Evolutionary conservation across 2,113 vertebrate species (phyloP).

Genomic region (Scolopax mira): DNA sequence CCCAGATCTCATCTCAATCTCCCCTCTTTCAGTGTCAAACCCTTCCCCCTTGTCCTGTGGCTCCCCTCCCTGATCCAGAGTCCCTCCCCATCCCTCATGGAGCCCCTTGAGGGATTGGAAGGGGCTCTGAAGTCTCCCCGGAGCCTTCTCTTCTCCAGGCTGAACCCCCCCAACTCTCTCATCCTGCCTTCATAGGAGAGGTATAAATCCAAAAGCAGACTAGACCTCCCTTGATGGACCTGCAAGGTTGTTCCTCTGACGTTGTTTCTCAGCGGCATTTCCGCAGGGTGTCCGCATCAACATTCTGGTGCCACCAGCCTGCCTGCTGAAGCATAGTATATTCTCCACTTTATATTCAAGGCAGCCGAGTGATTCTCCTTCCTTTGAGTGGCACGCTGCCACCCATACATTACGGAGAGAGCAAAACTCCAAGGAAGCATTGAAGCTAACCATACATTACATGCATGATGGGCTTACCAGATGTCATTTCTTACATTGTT

Average conservation of each 20-base stretch:
- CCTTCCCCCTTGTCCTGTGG: too few relatives aligned
- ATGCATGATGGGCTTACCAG: conserved; percentile 76
- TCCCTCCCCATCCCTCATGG: too few relatives aligned
- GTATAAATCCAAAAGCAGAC: neutral
- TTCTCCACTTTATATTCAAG: conserved; percentile 60
- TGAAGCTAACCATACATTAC: conserved; percentile 75
- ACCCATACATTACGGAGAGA: conserved; percentile 1
- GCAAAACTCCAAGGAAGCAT: conserved; percentile 36
- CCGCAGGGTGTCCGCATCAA: conserved; percentile 3
- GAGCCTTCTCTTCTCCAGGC: neutral
- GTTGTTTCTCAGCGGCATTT: neutral
- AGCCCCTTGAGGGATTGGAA: neutral
- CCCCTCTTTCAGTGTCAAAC: too few relatives aligned
- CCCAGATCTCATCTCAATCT: too few relatives aligned
- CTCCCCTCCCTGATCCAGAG: too few relatives aligned
- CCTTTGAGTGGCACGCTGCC: conserved; percentile 62
- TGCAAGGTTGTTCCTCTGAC: neutral
- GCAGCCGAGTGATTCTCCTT: conserved; percentile 47
- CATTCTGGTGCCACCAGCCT: conserved; percentile 34
- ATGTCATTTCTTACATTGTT: conserved; percentile 75
- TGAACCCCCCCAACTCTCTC: neutral
- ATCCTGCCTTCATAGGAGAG: neutral
- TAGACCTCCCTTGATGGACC: neutral
- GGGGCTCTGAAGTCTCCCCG: neutral
- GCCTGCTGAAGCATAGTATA: conserved; percentile 1